phyloP scores from a whole-genome alignment of 2,113 vertebrate species.

The Mystacornis crossleyi region DNA sequence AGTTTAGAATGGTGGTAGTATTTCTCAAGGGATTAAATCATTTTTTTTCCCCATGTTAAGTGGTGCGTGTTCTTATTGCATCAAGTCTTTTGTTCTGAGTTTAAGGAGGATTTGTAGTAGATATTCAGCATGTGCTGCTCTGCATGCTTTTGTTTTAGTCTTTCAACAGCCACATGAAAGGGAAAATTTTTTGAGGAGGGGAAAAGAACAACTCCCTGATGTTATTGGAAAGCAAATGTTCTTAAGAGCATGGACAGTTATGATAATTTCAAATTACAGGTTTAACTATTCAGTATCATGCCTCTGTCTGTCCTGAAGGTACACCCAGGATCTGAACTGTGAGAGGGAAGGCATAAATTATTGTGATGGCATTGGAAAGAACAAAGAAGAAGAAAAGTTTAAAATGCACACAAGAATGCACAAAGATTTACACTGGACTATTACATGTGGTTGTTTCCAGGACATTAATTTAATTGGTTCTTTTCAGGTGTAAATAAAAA shows the following conservation, averaged over 20 bases:
- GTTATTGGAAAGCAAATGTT: not conserved
- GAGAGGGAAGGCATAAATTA: not conserved
- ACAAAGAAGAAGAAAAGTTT: not conserved
- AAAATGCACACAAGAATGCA: not conserved
- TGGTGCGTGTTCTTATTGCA: not conserved
- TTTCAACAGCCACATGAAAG: not conserved
- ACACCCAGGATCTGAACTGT: not conserved
- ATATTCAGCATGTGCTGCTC: not conserved
- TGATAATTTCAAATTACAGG: not conserved
- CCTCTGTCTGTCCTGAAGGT: not conserved
- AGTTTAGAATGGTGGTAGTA: not conserved
- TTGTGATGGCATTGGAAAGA: not conserved
- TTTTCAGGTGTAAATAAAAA: not conserved
- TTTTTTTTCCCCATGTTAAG: not conserved
- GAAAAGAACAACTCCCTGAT: not conserved
- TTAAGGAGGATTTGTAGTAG: not conserved
- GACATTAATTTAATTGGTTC: not conserved
- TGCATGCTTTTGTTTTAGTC: not conserved
- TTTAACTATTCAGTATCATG: not conserved
- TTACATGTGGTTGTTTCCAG: not conserved
- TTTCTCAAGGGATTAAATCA: not conserved
- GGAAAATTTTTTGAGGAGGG: not conserved
- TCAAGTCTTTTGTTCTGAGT: not conserved
- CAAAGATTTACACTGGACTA: not conserved
- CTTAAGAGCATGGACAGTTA: not conserved